phyloP scores from a whole-genome alignment of 2,113 vertebrate species.

The Lates calcarifer region DNA sequence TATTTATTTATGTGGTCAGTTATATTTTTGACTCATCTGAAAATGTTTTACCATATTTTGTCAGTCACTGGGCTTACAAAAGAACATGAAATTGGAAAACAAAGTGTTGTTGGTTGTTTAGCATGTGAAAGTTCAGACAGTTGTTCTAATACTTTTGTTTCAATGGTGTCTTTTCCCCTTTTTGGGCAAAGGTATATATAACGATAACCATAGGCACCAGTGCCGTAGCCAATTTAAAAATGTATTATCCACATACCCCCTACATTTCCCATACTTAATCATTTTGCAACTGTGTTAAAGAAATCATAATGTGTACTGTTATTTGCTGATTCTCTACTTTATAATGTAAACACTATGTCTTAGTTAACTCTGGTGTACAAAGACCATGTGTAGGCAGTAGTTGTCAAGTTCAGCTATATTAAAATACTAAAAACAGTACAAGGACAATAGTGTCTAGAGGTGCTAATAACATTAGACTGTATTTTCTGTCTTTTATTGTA shows the following conservation, averaged over 20 bases:
- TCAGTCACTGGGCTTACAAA: constrained; percentile 27
- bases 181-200: constrained; percentile 45
- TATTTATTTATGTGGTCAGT: neutral
- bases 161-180: constrained; percentile 11
- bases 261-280: constrained; percentile 56
- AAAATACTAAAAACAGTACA: constrained; percentile 80
- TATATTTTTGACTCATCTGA: constrained; percentile 7
- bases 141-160: constrained; percentile 23
- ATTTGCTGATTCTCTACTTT: constrained; percentile 74
- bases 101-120: constrained; percentile 35
- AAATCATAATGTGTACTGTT: constrained; percentile 76
- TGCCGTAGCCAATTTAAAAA: constrained; percentile 54
- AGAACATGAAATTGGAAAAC: constrained; percentile 4
- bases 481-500: constrained; percentile 85
- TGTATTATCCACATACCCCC: constrained; percentile 57
- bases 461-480: constrained; percentile 86
- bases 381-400: constrained; percentile 79
- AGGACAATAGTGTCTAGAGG: constrained; percentile 84
- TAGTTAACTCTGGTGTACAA: constrained; percentile 80
- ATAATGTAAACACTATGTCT: constrained; percentile 80
- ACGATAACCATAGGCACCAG: constrained; percentile 42
- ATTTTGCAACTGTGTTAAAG: constrained; percentile 69
- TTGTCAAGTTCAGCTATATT: constrained; percentile 75
- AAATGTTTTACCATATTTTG: neutral
- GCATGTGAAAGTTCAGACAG: constrained; percentile 41